Evolutionary conservation across 2,113 vertebrate genomes (phyloP).

Genomic region (Columba janthina): DNA sequence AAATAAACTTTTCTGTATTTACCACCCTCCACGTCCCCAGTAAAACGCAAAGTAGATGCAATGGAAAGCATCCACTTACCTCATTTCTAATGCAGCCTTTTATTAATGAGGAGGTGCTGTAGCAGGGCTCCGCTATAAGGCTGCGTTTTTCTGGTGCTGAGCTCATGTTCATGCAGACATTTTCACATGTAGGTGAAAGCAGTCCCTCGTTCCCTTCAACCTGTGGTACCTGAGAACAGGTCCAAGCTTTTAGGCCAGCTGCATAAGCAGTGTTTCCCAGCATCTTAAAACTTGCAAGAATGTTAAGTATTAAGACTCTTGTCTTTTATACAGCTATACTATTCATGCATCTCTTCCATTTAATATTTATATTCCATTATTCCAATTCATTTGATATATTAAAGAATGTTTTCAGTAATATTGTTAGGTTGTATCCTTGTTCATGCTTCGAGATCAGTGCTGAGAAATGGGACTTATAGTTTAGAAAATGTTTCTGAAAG

Average conservation of each 20-base stretch:
- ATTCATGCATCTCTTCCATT: background rate
- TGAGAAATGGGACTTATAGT: background rate
- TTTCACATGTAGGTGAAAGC: background rate
- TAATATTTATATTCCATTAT: background rate
- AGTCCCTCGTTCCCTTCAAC: background rate
- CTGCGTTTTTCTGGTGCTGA: background rate
- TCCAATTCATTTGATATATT: background rate
- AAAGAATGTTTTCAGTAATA: background rate
- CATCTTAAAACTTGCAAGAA: background rate
- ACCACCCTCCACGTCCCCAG: accelerated
- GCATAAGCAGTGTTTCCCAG: background rate
- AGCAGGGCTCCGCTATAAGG: background rate
- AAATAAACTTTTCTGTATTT: background rate
- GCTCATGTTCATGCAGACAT: background rate
- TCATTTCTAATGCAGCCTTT: background rate
- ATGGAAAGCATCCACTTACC: background rate
- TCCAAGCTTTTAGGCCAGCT: background rate
- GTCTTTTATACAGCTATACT: background rate
- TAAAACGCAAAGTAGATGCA: background rate
- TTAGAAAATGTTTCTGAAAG: background rate
- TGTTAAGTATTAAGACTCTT: background rate
- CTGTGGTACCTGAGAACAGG: background rate
- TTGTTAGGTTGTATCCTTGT: background rate
- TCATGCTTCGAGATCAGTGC: background rate
- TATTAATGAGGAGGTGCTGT: background rate